Conservation (phyloP, 2,113 vertebrate genomes). For the Erpornis zantholeuca region DNA sequence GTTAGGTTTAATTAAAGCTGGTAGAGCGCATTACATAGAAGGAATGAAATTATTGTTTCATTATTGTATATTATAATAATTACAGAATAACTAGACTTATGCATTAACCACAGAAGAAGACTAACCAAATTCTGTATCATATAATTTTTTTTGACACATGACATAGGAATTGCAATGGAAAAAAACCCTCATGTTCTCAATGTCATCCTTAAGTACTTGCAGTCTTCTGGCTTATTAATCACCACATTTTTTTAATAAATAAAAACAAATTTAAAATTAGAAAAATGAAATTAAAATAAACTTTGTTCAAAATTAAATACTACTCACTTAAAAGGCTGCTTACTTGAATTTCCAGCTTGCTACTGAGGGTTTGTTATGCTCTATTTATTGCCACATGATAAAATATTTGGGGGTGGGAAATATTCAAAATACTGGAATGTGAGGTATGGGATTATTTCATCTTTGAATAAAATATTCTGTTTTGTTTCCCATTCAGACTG, state of each 20-base stretch:
- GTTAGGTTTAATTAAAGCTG: conserved; percentile 53
- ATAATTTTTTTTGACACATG: background rate
- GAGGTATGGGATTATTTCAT: background rate
- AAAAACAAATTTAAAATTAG: background rate
- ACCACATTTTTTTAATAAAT: background rate
- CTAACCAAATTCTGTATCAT: background rate
- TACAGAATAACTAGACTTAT: background rate
- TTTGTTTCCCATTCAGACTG: background rate
- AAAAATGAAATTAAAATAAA: background rate
- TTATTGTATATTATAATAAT: conserved; percentile 42
- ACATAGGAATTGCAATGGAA: background rate
- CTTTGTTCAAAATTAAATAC: background rate
- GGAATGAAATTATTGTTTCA: conserved; percentile 53
- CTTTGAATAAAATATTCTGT: background rate
- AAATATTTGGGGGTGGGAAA: background rate
- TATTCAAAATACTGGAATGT: background rate
- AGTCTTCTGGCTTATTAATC: background rate
- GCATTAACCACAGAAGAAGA: background rate
- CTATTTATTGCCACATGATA: background rate
- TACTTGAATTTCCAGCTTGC: background rate
- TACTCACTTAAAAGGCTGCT: background rate
- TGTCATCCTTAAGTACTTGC: background rate
- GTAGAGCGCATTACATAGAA: background rate
- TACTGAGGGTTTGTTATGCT: background rate
- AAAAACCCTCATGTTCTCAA: background rate